Evolutionary conservation across 2,888 invertebrate species (phyloP), one percentile per base, ranked within the genome.

Genomic region (Acheta domesticus): DNA sequence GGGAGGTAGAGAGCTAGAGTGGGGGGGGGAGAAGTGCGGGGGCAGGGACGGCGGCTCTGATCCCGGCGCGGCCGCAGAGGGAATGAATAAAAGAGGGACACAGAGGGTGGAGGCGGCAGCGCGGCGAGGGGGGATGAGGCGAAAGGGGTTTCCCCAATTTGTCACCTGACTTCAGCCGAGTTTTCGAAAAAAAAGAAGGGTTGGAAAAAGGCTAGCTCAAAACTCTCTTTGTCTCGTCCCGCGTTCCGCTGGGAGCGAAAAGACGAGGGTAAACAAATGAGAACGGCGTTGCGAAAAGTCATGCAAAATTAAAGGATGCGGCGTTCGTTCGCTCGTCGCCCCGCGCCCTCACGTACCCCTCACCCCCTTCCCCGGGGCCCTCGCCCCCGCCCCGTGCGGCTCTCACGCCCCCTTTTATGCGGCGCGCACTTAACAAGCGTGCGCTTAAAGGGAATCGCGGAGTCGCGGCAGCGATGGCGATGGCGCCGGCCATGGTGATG

Each of bases 31-130:
- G 62, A 62, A n/a, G n/a, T 62, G 62, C 16, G 62, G n/a, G n/a
- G n/a, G 14, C 14, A 14, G 16, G n/a, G 62, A 62, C 16, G n/a
- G 62, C n/a, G n/a, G n/a, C 62, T 62, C n/a, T n/a, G 62, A 62
- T 62, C 62, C n/a, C 62, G 62, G n/a, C 8, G 62, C 62, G 16
- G 62, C n/a, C 14, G n/a, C 62, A 19, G 62, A 19, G 62, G 62
- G 62, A 62, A 62, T 62, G n/a, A 62, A 62, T 62, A 62, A 62
- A 62, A n/a, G 62, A 62, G 62, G 62, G 62, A 62, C 62, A 62
- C 62, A 12, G 62, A n/a, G 62, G 14, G 62, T 19, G 14, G 8
- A 5, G 62, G 62, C 14, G 62, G 62, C n/a, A 16, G n/a, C n/a
- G n/a, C 12, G 62, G 62, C 62, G 62, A 4, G n/a, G 62, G 62